A percentile compares a stretch with the other conserved stretches of the same genome.
phyloP scores from a whole-genome alignment of 2,113 vertebrate genomes.

The Lophius piscatorius region DNA sequence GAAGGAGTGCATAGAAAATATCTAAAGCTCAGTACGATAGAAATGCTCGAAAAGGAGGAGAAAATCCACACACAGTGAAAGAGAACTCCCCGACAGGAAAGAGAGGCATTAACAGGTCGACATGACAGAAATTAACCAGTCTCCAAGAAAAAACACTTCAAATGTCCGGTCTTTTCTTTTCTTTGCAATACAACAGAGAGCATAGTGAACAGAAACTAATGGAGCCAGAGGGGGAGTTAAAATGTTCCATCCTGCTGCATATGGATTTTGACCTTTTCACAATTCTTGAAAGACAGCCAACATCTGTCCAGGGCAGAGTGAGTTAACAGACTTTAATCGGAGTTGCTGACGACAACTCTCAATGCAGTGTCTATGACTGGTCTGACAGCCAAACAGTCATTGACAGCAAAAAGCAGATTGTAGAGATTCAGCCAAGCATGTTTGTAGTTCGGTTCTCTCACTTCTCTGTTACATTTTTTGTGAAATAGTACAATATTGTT shows the following conservation, averaged over 20 bases:
- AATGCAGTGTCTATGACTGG: too few relatives aligned
- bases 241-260: background rate
- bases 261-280: conserved; percentile 31
- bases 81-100: conserved; percentile 23
- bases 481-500: too few relatives aligned
- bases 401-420: too few relatives aligned
- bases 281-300: conserved; percentile 27
- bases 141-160: conserved; percentile 31
- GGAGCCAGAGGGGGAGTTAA: background rate
- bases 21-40: conserved; percentile 4
- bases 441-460: too few relatives aligned
- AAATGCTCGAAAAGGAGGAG: background rate
- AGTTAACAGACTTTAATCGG: conserved; percentile 32
- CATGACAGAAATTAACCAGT: conserved; percentile 28
- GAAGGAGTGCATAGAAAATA: conserved; percentile 6
- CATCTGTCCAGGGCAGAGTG: conserved; percentile 6
- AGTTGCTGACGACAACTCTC: too few relatives aligned
- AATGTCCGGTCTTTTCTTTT: background rate
- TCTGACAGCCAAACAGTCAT: too few relatives aligned
- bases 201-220: conserved; percentile 18
- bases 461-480: too few relatives aligned
- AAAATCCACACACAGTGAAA: conserved; percentile 13
- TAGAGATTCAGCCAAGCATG: too few relatives aligned
- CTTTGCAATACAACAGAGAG: conserved; percentile 11
- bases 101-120: conserved; percentile 10